Percentiles rank a stretch among this genome's conserved stretches.
Conservation (phyloP, 2,797 vertebrate species). For the Megaceryle alcyon region DNA sequence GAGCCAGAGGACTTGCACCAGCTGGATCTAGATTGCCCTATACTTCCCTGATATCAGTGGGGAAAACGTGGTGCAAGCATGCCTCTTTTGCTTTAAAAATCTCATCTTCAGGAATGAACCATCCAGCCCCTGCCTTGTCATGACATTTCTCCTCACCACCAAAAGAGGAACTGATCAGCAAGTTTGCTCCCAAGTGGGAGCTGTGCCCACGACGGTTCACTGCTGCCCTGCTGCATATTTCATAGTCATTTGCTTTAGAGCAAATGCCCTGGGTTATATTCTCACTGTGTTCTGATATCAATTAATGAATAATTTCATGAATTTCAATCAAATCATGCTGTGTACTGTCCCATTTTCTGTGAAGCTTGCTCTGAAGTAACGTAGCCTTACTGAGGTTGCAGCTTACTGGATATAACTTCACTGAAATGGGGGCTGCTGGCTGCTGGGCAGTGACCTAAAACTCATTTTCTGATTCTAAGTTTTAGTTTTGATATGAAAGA, state of each 20-base stretch:
- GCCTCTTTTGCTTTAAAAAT: not conserved
- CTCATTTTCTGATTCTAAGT: not conserved
- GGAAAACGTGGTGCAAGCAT: not conserved
- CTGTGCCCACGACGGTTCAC: not conserved
- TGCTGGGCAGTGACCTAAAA: not conserved
- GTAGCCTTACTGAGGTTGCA: not conserved
- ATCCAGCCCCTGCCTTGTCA: not conserved
- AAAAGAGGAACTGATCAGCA: not conserved
- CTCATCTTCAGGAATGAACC: not conserved
- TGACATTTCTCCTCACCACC: not conserved
- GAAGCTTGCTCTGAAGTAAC: not conserved
- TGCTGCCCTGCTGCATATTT: not conserved
- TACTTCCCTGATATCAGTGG: not conserved
- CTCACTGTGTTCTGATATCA: not conserved
- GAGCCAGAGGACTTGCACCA: not conserved
- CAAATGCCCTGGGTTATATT: not conserved
- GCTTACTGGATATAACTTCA: not conserved
- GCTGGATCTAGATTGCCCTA: not conserved
- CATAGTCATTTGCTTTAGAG: not conserved
- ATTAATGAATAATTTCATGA: slow-evolving; percentile 29
- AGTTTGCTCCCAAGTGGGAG: not conserved
- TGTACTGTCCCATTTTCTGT: slow-evolving; percentile 28
- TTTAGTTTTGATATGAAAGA: not conserved
- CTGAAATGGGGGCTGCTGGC: not conserved
- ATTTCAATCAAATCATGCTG: slow-evolving; percentile 12